Percentiles rank a stretch among this genome's conserved stretches.
Conservation (phyloP, 2,888 invertebrate genomes). For the Orthosia incerta region DNA sequence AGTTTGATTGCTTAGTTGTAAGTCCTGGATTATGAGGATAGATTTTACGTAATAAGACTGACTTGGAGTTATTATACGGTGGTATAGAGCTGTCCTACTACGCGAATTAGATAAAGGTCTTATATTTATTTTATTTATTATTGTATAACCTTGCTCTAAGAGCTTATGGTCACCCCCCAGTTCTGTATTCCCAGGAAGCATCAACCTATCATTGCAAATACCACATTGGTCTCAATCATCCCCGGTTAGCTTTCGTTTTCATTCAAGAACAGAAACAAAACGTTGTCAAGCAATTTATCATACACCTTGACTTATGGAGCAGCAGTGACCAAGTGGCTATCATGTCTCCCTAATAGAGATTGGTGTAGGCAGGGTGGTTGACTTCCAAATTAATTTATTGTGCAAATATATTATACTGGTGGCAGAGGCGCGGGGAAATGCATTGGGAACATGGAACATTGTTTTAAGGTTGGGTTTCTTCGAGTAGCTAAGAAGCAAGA, state of each 20-base stretch:
- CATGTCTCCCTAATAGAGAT: constrained; percentile 54
- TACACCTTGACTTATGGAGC: constrained; percentile 38
- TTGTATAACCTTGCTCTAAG: too few relatives aligned
- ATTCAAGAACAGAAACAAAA: constrained; percentile 4
- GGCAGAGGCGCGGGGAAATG: neutral
- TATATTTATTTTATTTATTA: too few relatives aligned
- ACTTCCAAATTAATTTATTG: constrained; percentile 50
- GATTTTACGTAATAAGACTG: neutral
- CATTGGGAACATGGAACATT: neutral
- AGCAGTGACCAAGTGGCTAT: constrained; percentile 53
- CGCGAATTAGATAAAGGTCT: too few relatives aligned
- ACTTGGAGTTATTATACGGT: neutral
- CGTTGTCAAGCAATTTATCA: constrained; percentile 29
- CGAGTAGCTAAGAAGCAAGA: neutral
- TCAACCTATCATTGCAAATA: too few relatives aligned
- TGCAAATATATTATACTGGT: constrained; percentile 22
- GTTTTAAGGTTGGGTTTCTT: neutral
- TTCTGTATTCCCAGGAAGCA: too few relatives aligned
- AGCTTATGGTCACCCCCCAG: too few relatives aligned
- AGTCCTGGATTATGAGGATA: neutral
- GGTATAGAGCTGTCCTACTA: too few relatives aligned
- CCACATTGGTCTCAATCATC: neutral
- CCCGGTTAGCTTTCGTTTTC: neutral
- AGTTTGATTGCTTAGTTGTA: constrained; percentile 36
- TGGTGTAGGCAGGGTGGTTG: constrained; percentile 41